phyloP scores from a whole-genome alignment of 2,888 invertebrate species.

The Tryphoninae sp. region DNA sequence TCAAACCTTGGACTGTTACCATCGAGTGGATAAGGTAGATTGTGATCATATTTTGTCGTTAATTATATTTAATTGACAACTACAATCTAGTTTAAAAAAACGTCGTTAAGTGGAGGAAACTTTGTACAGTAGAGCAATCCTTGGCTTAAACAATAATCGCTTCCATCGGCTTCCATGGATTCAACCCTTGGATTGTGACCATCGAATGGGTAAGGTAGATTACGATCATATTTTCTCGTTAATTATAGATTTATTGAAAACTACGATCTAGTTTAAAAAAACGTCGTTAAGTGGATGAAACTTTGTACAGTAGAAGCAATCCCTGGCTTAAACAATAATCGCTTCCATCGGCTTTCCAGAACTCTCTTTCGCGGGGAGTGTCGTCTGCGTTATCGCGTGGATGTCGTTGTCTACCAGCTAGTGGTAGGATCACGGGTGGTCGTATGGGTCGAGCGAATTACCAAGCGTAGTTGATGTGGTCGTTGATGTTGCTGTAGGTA shows the following conservation, averaged over 20 bases:
- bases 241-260: constrained; percentile 54
- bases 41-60: constrained; percentile 1
- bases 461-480: constrained; percentile 67
- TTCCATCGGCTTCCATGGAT: background rate
- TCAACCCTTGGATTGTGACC: background rate
- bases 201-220: background rate
- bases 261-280: constrained; percentile 28
- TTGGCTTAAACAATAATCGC: background rate
- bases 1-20: background rate
- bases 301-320: constrained; percentile 51
- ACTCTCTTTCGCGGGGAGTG: background rate
- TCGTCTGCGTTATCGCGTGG: background rate
- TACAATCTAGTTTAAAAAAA: constrained; percentile 28
- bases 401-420: background rate
- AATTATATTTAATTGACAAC: constrained; percentile 56
- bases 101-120: constrained; percentile 34
- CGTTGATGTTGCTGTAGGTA: constrained; percentile 66
- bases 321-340: background rate
- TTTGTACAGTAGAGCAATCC: constrained; percentile 49
- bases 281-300: constrained; percentile 31
- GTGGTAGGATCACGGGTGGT: background rate
- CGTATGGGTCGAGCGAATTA: constrained; percentile 36
- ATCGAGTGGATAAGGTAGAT: background rate
- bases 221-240: constrained; percentile 4
- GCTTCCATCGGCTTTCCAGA: background rate